Conservation (phyloP, 2,113 vertebrate genomes). For the Corythaeola cristata region DNA sequence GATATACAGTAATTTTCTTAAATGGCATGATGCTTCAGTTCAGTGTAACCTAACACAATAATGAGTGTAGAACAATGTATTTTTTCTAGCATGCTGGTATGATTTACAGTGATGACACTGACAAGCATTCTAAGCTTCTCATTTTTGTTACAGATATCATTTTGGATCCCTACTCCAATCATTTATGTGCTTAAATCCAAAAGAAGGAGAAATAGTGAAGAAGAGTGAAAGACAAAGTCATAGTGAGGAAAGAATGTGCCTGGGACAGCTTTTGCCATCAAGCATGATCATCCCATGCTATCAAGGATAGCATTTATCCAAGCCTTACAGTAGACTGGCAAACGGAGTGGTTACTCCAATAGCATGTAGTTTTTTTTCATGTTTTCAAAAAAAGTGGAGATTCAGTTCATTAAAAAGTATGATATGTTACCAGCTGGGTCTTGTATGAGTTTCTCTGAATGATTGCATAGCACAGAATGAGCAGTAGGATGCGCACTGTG, state of each 20-base stretch:
- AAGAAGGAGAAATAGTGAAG: constrained; percentile 26
- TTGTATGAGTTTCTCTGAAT: constrained; percentile 54
- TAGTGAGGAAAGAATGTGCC: not conserved
- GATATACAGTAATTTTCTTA: not conserved
- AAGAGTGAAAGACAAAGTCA: constrained; percentile 49
- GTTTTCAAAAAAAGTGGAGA: not conserved
- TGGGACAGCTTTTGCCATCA: not conserved
- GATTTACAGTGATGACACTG: not conserved
- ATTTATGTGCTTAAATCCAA: constrained; percentile 15
- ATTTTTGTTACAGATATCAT: constrained; percentile 45
- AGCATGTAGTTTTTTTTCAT: not conserved
- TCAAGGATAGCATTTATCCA: not conserved
- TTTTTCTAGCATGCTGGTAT: not conserved
- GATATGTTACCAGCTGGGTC: not conserved
- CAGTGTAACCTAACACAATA: not conserved
- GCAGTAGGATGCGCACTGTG: constrained; percentile 3
- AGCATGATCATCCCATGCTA: not conserved
- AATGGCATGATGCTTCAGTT: not conserved
- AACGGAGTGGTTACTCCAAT: not conserved
- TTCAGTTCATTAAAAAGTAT: constrained; percentile 15
- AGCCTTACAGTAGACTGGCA: not conserved
- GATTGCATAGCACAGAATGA: constrained; percentile 6
- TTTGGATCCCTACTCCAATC: not conserved
- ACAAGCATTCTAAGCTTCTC: not conserved
- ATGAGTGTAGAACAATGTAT: not conserved